phyloP scores from a whole-genome alignment of 2,113 vertebrate species.

The Rhegmatorhina hoffmannsi region DNA sequence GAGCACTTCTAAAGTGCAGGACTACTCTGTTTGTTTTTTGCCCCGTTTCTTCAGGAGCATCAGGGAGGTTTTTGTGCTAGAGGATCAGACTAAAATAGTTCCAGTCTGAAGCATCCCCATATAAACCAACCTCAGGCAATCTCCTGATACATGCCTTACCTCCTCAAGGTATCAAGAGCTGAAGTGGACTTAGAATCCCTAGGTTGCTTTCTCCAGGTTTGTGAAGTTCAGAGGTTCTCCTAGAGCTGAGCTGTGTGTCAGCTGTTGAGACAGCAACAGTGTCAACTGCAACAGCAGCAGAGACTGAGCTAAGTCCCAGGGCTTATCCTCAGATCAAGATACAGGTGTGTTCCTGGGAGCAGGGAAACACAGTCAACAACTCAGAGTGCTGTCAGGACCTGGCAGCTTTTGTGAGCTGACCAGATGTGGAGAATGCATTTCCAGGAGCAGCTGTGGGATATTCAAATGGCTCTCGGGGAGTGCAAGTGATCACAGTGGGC shows the following conservation, averaged over 20 bases:
- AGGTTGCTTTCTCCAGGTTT: background rate
- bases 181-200: background rate
- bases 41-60: background rate
- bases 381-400: background rate
- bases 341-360: background rate
- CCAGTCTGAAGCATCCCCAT: background rate
- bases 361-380: background rate
- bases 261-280: background rate
- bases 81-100: background rate
- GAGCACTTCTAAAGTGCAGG: background rate
- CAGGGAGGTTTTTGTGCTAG: background rate
- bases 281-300: background rate
- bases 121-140: background rate
- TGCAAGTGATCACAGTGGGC: background rate
- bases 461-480: background rate
- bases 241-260: background rate
- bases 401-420: background rate
- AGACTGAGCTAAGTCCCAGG: background rate
- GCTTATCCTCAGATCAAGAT: background rate
- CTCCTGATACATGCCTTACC: background rate
- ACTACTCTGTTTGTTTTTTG: background rate
- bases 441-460: background rate
- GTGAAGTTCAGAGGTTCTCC: background rate
- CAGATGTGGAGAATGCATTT: background rate
- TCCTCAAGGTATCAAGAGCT: background rate